Conservation (phyloP, 2,888 invertebrate species). For the Scaptomyza flava region DNA sequence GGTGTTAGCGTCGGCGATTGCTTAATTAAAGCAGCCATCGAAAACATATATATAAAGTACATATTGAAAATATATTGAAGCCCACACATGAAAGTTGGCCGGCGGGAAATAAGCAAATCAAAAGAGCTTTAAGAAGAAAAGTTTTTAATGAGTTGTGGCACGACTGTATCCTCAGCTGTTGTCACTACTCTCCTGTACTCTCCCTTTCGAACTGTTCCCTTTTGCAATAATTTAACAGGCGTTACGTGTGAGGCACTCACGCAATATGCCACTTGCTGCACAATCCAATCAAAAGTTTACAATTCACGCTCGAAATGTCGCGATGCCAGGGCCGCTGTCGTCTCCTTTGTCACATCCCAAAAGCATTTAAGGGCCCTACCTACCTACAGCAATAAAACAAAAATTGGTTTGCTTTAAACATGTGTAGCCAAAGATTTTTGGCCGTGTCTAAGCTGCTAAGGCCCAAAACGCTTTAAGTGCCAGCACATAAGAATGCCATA, state of each 20-base stretch:
- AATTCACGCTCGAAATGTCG: slow-evolving; percentile 74
- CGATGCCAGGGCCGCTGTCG: slow-evolving; percentile 43
- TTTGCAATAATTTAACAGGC: slow-evolving; percentile 68
- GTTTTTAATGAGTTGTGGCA: slow-evolving; percentile 72
- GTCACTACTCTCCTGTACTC: background rate
- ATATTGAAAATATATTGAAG: background rate
- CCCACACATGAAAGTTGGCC: slow-evolving; percentile 16
- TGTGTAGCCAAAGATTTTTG: slow-evolving; percentile 32
- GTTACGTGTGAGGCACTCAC: slow-evolving; percentile 57
- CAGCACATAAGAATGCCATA: slow-evolving; percentile 47
- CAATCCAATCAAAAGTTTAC: slow-evolving; percentile 78
- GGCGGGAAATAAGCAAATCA: slow-evolving; percentile 57
- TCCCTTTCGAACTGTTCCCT: slow-evolving; percentile 12
- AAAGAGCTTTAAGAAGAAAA: slow-evolving; percentile 59
- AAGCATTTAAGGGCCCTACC: slow-evolving; percentile 6
- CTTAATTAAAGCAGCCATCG: slow-evolving; percentile 60
- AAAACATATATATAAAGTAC: slow-evolving; percentile 9
- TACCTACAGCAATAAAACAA: slow-evolving; percentile 7
- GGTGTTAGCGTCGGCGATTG: slow-evolving; percentile 37
- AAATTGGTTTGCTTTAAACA: slow-evolving; percentile 25
- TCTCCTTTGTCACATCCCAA: background rate
- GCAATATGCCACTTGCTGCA: slow-evolving; percentile 60
- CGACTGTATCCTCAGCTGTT: slow-evolving; percentile 5
- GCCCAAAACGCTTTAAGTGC: slow-evolving; percentile 44
- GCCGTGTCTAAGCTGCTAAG: slow-evolving; percentile 68